Conservation (phyloP, 2,888 invertebrate genomes). For the Lepidochrysops patricia region DNA sequence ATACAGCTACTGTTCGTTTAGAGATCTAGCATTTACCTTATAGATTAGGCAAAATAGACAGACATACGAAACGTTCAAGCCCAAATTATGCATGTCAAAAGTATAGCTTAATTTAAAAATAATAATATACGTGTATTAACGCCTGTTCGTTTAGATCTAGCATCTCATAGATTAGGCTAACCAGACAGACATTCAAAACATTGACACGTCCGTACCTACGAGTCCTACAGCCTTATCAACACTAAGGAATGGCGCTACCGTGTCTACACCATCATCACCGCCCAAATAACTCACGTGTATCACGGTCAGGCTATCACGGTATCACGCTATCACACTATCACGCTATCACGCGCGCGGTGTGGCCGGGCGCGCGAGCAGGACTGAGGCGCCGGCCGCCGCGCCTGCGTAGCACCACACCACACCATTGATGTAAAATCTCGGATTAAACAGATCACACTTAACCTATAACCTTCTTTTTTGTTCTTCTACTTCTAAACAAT, state of each 20-base stretch:
- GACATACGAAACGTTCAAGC: too few relatives aligned
- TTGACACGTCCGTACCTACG: not conserved
- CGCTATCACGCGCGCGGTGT: slow-evolving; percentile 43
- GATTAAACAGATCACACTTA: slow-evolving; percentile 63
- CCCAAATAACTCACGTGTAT: slow-evolving; percentile 59
- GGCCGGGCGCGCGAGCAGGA: slow-evolving; percentile 65
- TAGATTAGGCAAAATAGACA: too few relatives aligned
- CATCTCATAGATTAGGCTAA: not conserved
- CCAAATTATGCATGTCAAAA: too few relatives aligned
- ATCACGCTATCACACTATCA: not conserved
- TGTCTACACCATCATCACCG: slow-evolving; percentile 46
- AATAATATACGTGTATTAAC: too few relatives aligned
- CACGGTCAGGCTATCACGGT: slow-evolving; percentile 3
- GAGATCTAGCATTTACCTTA: too few relatives aligned
- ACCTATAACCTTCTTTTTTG: slow-evolving; percentile 23
- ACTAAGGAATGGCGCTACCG: slow-evolving; percentile 28
- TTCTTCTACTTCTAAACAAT: not conserved
- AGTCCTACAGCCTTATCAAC: too few relatives aligned
- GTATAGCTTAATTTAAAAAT: too few relatives aligned
- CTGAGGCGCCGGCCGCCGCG: slow-evolving; percentile 46
- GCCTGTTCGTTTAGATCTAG: too few relatives aligned
- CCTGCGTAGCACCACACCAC: slow-evolving; percentile 39
- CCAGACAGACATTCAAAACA: not conserved
- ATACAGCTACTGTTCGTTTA: too few relatives aligned
- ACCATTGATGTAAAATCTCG: slow-evolving; percentile 73